Evolutionary conservation across 2,888 invertebrate genomes (phyloP).

Genomic region (Tromatobia lineatoria): DNA sequence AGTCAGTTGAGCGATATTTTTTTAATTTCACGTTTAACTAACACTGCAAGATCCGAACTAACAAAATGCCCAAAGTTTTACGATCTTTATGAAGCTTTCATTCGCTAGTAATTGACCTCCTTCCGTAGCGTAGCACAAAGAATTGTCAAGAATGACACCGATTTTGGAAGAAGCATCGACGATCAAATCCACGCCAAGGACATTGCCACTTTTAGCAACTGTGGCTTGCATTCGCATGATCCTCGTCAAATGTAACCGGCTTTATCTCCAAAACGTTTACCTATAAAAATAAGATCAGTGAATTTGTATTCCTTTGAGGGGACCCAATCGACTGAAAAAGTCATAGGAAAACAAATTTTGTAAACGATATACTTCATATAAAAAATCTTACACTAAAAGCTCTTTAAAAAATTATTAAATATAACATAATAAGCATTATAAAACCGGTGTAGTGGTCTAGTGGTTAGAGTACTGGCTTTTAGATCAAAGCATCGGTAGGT

Average conservation of each 20-base stretch:
- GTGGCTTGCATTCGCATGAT: slow-evolving; percentile 87
- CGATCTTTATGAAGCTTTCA: slow-evolving; percentile 87
- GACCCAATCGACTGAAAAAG: no score
- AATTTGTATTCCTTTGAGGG: background rate
- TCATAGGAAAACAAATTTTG: no score
- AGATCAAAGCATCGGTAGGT: no score
- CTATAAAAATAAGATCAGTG: slow-evolving; percentile 66
- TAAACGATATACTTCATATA: no score
- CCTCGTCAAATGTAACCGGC: slow-evolving; percentile 59
- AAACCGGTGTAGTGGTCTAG: no score
- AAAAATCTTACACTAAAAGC: no score
- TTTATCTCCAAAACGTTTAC: slow-evolving; percentile 70
- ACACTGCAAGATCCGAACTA: slow-evolving; percentile 71
- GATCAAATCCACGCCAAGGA: slow-evolving; percentile 84
- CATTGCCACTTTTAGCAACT: slow-evolving; percentile 87
- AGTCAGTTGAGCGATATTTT: no score
- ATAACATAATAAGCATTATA: no score
- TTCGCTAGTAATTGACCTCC: slow-evolving; percentile 94
- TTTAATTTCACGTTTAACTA: background rate
- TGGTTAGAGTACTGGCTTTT: no score
- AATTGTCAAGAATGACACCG: slow-evolving; percentile 90
- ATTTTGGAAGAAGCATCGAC: slow-evolving; percentile 85
- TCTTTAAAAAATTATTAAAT: no score
- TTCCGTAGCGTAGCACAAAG: slow-evolving; percentile 92
- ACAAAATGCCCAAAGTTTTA: slow-evolving; percentile 86